Base-by-base conservation (phyloP, 2,888 invertebrate species). In the Dorcus parallelipipedus region DNA sequence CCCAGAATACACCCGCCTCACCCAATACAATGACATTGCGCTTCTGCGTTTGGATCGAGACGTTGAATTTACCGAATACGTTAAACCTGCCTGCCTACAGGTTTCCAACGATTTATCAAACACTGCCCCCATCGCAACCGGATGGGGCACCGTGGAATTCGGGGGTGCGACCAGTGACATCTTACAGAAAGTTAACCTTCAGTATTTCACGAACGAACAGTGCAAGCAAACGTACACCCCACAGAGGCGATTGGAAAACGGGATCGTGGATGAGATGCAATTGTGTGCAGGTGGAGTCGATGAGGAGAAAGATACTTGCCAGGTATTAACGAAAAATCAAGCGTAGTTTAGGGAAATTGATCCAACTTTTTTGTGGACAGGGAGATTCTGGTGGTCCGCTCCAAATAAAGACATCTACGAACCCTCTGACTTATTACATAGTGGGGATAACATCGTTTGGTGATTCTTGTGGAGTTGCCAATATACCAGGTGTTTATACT, bases 351-450 rank as follows among this genome's bases (percentile, higher is more conserved):
- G 17, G 5, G 10, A 5, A 17, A 9, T 49, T 20, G 4, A 49
- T 9, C 17, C 42, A 52, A 38, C 26, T 57, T 38, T 71, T 33
- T 33, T 33, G 7, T 33, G 26, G 26, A 33, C 26, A 84, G 84
- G 85, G 85, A 14, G 86, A 86, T 73, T 84, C 84, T 45, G 86
- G 86, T n/a, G 85, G 86, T 3, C 85, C 86, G 0, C 73, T 86
- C 14, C 74, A 74, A 47, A 65, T 79, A 10, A 67, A 63, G 41
- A 69, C 69, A 48, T 26, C 42, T 2, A 49, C 63, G 1, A 64
- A 70, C 1, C 20, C 71, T 26, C 83, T 84, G 50, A 69, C 78
- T 65, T 77, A 78, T 62, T 73, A 72, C 48, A 64, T 81, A 0
- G 69, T 81, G 40, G 81, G 81, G 1, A 60, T 81, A 0, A 80